Evolutionary conservation across 2,888 invertebrate genomes (phyloP).

Genomic region (Himalopsyche anomala): DNA sequence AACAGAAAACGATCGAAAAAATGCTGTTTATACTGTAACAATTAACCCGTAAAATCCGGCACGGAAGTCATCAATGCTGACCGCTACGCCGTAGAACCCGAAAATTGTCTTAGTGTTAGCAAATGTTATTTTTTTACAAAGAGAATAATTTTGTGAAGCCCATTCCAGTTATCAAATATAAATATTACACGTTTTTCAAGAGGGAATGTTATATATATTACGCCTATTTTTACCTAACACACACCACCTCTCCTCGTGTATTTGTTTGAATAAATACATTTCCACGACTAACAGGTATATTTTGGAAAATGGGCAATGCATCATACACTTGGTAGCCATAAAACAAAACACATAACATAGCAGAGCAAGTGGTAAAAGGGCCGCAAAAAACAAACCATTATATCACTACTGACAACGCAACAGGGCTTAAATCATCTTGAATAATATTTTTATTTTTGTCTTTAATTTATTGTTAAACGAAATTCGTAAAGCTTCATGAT

Average conservation of each 20-base stretch:
- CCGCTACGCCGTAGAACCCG: too few species aligned
- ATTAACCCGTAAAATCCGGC: too few species aligned
- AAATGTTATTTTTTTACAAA: too few species aligned
- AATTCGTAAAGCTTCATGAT: too few species aligned
- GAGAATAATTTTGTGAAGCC: too few species aligned
- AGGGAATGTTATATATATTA: neutral
- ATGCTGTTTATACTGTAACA: too few species aligned
- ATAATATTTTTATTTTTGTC: neutral
- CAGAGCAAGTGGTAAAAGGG: constrained; percentile 44
- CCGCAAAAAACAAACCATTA: constrained; percentile 61
- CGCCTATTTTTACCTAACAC: neutral
- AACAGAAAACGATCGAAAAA: too few species aligned
- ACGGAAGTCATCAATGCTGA: too few species aligned
- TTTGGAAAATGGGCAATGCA: constrained; percentile 43
- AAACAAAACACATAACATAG: constrained; percentile 55
- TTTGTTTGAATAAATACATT: constrained; percentile 41
- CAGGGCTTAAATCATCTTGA: constrained; percentile 55
- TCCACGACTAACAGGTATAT: constrained; percentile 36
- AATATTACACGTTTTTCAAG: neutral
- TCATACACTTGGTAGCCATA: constrained; percentile 52
- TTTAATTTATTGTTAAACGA: too few species aligned
- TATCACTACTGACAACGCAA: constrained; percentile 55
- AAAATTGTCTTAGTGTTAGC: too few species aligned
- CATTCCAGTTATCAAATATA: too few species aligned
- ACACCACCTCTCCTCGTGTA: neutral